phyloP scores from a whole-genome alignment of 2,888 invertebrate genomes.

The Priapulus caudatus region DNA sequence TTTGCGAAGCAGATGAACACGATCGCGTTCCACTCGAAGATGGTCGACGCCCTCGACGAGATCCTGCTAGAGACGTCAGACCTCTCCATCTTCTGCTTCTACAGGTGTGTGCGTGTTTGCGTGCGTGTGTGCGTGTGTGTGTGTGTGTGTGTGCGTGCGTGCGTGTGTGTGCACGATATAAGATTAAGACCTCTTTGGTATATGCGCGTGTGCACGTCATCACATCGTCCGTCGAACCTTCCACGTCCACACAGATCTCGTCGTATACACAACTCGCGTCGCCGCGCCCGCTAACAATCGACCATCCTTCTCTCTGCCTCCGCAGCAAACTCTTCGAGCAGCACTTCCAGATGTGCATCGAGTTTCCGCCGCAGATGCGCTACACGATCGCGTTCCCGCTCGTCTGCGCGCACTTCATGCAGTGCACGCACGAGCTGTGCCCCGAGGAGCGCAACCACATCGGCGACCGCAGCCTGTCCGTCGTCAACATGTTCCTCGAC shows the following conservation, averaged over 20 bases:
- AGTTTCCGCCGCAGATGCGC: constrained; percentile 95
- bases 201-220: too few relatives aligned
- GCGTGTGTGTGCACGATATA: too few relatives aligned
- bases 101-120: too few relatives aligned
- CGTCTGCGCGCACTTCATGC: constrained; percentile 94
- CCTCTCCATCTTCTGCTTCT: constrained; percentile 85
- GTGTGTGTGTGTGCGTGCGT: too few relatives aligned
- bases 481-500: constrained; percentile 92
- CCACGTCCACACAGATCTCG: too few relatives aligned
- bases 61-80: constrained; percentile 93
- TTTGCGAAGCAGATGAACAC: constrained; percentile 85
- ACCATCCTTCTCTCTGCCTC: too few relatives aligned
- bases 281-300: too few relatives aligned
- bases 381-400: constrained; percentile 95
- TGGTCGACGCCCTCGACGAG: constrained; percentile 95
- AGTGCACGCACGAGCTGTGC: constrained; percentile 92
- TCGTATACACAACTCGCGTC: too few relatives aligned
- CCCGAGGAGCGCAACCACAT: constrained; percentile 97
- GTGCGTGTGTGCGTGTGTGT: too few relatives aligned
- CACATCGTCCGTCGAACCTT: too few relatives aligned
- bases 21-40: constrained; percentile 89
- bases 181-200: too few relatives aligned
- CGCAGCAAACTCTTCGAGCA: constrained; percentile 93
- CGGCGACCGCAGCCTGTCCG: constrained; percentile 81
- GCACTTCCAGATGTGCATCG: constrained; percentile 96